Base-by-base conservation (phyloP, 2,797 vertebrate species). In the Coendou prehensilis region DNA sequence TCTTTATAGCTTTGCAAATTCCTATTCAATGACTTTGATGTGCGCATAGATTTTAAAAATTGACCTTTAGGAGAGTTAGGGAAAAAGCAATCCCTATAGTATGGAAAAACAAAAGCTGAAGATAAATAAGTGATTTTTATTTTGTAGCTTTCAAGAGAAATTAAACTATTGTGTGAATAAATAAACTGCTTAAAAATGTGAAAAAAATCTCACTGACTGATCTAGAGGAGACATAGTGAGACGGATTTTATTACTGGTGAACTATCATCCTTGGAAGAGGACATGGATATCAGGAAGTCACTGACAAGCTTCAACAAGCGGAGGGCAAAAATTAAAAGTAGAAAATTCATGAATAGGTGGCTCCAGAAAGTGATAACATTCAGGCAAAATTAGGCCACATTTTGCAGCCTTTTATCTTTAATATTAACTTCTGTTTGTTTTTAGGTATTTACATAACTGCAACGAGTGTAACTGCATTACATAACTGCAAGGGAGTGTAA, bases 121-220 rank as follows among this genome's bases (percentile, higher is more conserved):
- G 96, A 86, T 95, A 97, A 87, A 59, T 80, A 98, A 71, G 78
- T 87, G 67, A 76, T 93, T 83, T 75, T 97, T 97, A 94, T 94
- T 97, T 98, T 98, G 96, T 98, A 98, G 96, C 93, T 97, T 97
- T 97, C 93, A 94, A 93, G 97, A 97, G 81, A 93, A 96, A 96
- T 96, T 96, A 97, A 83, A 97, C 97, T 93, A 71, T 93, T 94
- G 83, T 9, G 93, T 97, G 96, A 95, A 96, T 98, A 98, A 98
- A 98, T 98, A 98, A 98, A 98, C 57, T 56, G 13, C 97, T 98
- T 67, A 96, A 98, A 98, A 96, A 86, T 56, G 83, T 91, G 1
- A 95, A 97, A 37, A 69, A 69, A 69, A 69, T 69, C 17, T 67
- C 33, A 17, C 33, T 69, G 14, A 3, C 23, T 69, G 67, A 69